Conservation (phyloP, 2,888 invertebrate genomes). For the Uropetala carovei region DNA sequence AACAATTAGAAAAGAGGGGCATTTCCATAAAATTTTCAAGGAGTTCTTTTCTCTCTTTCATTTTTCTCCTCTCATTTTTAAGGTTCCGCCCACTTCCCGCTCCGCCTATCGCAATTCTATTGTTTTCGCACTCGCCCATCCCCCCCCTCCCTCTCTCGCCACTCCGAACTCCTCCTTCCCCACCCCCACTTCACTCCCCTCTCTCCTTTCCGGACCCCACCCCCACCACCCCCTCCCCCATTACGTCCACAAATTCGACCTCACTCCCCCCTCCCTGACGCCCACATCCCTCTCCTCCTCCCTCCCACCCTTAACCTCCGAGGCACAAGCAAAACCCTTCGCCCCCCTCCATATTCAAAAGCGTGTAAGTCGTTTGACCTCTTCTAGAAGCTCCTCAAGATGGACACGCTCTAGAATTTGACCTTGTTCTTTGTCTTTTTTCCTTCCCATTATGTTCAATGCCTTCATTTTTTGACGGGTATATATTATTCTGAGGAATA, state of each 20-base stretch:
- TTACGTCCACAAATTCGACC: background rate
- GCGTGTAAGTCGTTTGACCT: constrained; percentile 16
- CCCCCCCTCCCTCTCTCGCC: background rate
- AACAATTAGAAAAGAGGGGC: constrained; percentile 58
- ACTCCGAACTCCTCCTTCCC: background rate
- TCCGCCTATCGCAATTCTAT: constrained; percentile 58
- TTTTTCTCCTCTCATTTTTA: constrained; percentile 28
- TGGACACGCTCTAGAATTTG: constrained; percentile 38
- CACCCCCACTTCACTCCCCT: background rate
- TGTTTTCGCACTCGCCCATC: constrained; percentile 55
- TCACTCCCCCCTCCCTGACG: constrained; percentile 18
- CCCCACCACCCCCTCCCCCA: background rate
- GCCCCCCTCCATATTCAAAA: background rate
- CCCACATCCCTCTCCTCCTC: background rate
- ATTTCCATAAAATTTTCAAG: constrained; percentile 63
- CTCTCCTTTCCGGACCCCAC: background rate
- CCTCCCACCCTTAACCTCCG: background rate
- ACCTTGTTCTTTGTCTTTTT: background rate
- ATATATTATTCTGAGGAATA: background rate
- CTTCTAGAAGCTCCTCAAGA: background rate
- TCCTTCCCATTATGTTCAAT: background rate
- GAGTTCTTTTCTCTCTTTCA: constrained; percentile 59
- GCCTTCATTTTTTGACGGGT: background rate
- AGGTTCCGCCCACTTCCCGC: constrained; percentile 59
- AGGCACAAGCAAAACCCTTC: constrained; percentile 16